A percentile compares a stretch with the other conserved stretches of the same genome.
Conservation (phyloP, 1,140 invertebrate species). For the Phocides pigmalion region DNA sequence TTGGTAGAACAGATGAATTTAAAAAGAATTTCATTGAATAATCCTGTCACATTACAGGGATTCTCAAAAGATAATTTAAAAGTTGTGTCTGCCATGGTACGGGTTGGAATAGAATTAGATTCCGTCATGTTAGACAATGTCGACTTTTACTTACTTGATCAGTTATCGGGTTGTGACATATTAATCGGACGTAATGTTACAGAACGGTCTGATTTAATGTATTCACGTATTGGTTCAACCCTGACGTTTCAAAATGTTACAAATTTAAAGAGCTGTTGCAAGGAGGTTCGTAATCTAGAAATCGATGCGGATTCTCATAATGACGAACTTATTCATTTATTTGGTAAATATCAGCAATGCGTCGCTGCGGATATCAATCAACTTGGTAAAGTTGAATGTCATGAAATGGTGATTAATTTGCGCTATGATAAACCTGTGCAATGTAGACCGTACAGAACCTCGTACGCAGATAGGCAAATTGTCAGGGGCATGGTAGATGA, state of each 20-base stretch:
- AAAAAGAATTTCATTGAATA: background rate
- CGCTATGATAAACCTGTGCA: background rate
- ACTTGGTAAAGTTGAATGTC: conserved; percentile 17
- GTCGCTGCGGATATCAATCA: conserved; percentile 11
- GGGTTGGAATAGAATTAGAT: background rate
- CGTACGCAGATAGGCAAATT: background rate
- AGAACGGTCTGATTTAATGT: conserved; percentile 28
- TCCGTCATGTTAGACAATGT: background rate
- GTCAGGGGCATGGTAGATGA: background rate
- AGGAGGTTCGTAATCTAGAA: background rate
- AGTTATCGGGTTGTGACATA: conserved; percentile 16
- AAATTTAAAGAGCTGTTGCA: background rate
- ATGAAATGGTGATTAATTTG: conserved; percentile 20
- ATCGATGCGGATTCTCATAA: background rate
- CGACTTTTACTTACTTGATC: background rate
- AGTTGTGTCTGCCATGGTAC: background rate
- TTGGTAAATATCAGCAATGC: conserved; percentile 20
- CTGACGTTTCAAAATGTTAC: background rate
- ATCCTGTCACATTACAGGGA: background rate
- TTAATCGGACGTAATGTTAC: conserved; percentile 27
- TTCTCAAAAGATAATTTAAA: conserved; percentile 6
- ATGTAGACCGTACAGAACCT: background rate
- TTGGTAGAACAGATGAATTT: too few species aligned
- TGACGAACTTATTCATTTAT: conserved; percentile 10
- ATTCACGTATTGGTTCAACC: conserved; percentile 8